Base-by-base conservation (phyloP, 2,113 vertebrate genomes). In the Ptilorrhoa leucosticta region DNA sequence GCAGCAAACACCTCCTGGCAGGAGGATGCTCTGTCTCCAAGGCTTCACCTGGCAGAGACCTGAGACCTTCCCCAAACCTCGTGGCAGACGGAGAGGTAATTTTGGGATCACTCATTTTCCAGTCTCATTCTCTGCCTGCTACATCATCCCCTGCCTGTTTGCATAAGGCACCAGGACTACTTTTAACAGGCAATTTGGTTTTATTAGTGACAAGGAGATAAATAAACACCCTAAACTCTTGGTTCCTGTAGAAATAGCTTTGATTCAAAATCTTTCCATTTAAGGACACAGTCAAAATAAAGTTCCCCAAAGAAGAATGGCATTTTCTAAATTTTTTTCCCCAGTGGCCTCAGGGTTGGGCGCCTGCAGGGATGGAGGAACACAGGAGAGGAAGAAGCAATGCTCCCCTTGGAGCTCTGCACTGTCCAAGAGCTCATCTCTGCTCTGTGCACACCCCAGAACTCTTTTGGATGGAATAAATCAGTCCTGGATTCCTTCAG, bases 101-200 rank as follows among this genome's bases (percentile, higher is more conserved):
- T 89, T 61, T 5, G 13, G 76, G 44, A 63, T 79, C 56, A 6
- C n/a, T 85, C 53, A 28, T 81, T 86, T 61, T 47, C 63, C 83
- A 57, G 50, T 39, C 68, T 83, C 76, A 30, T 92, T 85, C 66
- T 60, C 44, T 13, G 19, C 54, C 89, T 61, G 71, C 86, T 83
- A 66, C 83, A 88, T 71, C 76, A 73, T 77, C 33, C 63, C n/a
- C 76, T 65, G 57, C 26, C 80, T 76, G 77, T 61, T 57, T 84
- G 56, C 77, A 73, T n/a, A 78, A 87, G 68, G 61, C 80, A 89
- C 42, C 54, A 48, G 39, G 22, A n/a, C 87, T 89, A 51, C 71
- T 94, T 94, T 93, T 84, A 78, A 93, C 90, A 82, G 44, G 57
- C 56, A 83, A 24, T 94, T 95, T 87, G 60, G 42, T 87, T 94